These are phyloP conservation scores for Menura novaehollandiae DNA, from an alignment of 2,113 vertebrate species.

Conservation along the genomic window DNA sequence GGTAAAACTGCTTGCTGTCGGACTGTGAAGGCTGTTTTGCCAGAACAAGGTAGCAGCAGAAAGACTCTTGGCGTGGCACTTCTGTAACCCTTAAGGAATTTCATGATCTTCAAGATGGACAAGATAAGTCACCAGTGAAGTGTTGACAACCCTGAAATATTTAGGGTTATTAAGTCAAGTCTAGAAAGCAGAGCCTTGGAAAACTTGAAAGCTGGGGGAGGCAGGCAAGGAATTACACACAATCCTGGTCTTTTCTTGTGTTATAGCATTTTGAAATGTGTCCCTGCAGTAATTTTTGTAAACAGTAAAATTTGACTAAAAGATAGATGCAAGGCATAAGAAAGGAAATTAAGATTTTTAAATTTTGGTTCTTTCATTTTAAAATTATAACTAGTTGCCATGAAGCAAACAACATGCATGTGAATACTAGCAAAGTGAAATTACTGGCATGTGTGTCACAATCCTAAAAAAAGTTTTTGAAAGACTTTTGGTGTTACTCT, in stretches of 20 bases:
- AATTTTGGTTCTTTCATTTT: not conserved
- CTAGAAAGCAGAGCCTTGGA: slow-evolving; percentile 8
- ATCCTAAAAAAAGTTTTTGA: not conserved
- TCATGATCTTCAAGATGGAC: not conserved
- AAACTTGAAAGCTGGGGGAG: not conserved
- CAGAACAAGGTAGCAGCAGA: not conserved
- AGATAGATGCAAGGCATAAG: not conserved
- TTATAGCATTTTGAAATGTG: not conserved
- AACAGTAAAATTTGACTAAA: not conserved
- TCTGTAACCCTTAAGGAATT: not conserved
- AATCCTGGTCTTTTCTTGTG: not conserved
- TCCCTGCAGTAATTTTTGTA: not conserved
- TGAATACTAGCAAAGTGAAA: not conserved
- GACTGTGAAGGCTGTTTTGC: not conserved
- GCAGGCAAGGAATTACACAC: not conserved
- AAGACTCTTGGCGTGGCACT: not conserved
- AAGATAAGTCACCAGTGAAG: not conserved
- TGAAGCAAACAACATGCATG: not conserved
- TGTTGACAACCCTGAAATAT: slow-evolving; percentile 5
- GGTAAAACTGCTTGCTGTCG: not conserved
- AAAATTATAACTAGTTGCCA: not conserved
- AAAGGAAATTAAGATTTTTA: not conserved
- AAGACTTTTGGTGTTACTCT: not conserved
- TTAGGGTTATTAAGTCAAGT: slow-evolving; percentile 6
- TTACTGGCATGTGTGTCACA: not conserved